A percentile compares a stretch with the other conserved stretches of the same genome.
Conservation (phyloP, 1,140 invertebrate genomes). For the Tyrophagus putrescentiae region DNA sequence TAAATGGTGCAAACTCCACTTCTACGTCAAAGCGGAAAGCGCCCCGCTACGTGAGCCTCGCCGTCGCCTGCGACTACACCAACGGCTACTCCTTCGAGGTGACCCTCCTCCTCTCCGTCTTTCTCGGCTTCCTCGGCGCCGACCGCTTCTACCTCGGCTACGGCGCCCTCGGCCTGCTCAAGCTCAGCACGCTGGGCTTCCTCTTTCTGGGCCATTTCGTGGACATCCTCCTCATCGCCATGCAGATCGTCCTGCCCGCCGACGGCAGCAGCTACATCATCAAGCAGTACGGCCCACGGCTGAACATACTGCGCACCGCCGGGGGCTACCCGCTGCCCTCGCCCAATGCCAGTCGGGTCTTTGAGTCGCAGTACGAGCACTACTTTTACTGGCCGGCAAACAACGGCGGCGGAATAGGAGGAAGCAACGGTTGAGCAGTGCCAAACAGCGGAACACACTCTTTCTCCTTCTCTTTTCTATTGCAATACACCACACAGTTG, state of each 20-base stretch:
- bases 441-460: too few species aligned
- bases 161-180: constrained; percentile 79
- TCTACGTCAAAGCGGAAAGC: constrained; percentile 17
- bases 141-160: constrained; percentile 95
- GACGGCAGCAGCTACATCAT: constrained; percentile 93
- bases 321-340: constrained; percentile 45
- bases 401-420: too few species aligned
- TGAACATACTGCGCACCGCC: constrained; percentile 56
- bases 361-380: too few species aligned
- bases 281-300: constrained; percentile 75
- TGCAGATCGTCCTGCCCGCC: constrained; percentile 73
- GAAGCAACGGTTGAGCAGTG: too few species aligned
- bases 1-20: too few species aligned
- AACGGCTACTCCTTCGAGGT: constrained; percentile 88
- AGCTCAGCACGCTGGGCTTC: constrained; percentile 87
- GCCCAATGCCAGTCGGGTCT: background rate
- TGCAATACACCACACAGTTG: too few species aligned
- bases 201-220: constrained; percentile 86
- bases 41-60: constrained; percentile 52
- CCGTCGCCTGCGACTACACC: constrained; percentile 75
- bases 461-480: too few species aligned
- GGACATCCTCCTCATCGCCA: constrained; percentile 87
- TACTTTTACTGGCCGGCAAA: too few species aligned
- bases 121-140: constrained; percentile 87
- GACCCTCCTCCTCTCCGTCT: constrained; percentile 77